Base-by-base conservation (phyloP, 2,888 invertebrate species). In the Celastrina argiolus region DNA sequence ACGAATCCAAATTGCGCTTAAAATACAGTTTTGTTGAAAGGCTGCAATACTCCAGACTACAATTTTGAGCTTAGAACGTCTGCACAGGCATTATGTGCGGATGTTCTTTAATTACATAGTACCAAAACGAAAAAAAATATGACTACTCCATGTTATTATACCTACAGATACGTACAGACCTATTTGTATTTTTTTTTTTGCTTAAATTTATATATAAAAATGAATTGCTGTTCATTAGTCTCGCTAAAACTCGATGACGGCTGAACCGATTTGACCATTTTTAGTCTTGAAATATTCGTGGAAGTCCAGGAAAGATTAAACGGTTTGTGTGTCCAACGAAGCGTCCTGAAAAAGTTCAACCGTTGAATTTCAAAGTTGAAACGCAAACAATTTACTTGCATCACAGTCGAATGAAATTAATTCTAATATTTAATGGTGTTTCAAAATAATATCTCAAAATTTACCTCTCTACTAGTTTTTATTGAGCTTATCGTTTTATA, bases 281-380 rank as follows among this genome's bases (percentile, higher is more conserved):
- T n/a, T n/a, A n/a, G n/a, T n/a, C n/a, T n/a, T n/a, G n/a, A n/a
- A n/a, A n/a, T n/a, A n/a, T n/a, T n/a, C n/a, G n/a, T n/a, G n/a
- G n/a, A n/a, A n/a, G n/a, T n/a, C n/a, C n/a, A n/a, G n/a, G n/a
- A n/a, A n/a, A n/a, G n/a, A n/a, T n/a, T n/a, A n/a, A n/a, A n/a
- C n/a, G n/a, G n/a, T n/a, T n/a, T n/a, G n/a, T n/a, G n/a, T n/a
- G n/a, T n/a, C n/a, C n/a, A n/a, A n/a, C n/a, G n/a, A n/a, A n/a
- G n/a, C n/a, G n/a, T n/a, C n/a, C 63, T 64, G 61, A 68, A 74
- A 78, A 78, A 76, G 76, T 76, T 78, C 58, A 69, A 69, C 71
- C 70, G 74, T 67, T 72, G 75, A 75, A 76, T 77, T 73, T 78
- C 75, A 78, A 76, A 79, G 76, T 69, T 68, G 71, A 74, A 70